phyloP scores from a whole-genome alignment of 2,888 invertebrate genomes.

The Anoncus sp. region DNA sequence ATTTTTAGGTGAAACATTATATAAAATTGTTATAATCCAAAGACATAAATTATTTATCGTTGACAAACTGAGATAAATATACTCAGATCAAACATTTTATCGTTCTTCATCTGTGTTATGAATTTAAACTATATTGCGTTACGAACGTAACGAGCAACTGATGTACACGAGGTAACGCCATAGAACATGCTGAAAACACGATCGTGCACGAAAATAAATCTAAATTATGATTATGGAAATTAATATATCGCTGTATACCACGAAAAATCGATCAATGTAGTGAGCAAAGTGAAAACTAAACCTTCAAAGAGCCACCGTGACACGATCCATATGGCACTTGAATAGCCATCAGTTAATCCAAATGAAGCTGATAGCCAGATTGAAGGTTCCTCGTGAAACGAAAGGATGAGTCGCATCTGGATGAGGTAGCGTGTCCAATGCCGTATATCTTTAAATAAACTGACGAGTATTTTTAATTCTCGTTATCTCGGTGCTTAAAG shows the following conservation, averaged over 20 bases:
- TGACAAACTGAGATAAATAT: slow-evolving; percentile 24
- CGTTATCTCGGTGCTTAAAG: slow-evolving; percentile 62
- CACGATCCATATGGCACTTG: slow-evolving; percentile 43
- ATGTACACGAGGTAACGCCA: slow-evolving; percentile 13
- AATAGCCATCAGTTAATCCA: slow-evolving; percentile 8
- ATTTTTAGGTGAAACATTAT: slow-evolving; percentile 35
- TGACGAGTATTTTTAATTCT: slow-evolving; percentile 64
- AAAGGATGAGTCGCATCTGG: slow-evolving; percentile 51
- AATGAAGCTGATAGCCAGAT: slow-evolving; percentile 18
- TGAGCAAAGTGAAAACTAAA: background rate
- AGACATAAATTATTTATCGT: slow-evolving; percentile 41
- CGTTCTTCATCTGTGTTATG: slow-evolving; percentile 8
- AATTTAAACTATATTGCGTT: slow-evolving; percentile 3
- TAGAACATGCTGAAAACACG: background rate
- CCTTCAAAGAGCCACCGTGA: background rate
- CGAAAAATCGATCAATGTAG: background rate
- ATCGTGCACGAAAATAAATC: background rate
- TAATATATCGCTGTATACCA: background rate
- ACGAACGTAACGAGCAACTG: background rate
- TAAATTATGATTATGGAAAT: slow-evolving; percentile 6
- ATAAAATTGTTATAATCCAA: slow-evolving; percentile 51
- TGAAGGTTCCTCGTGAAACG: slow-evolving; percentile 32
- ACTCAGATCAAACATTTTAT: slow-evolving; percentile 12
- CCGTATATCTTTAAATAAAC: slow-evolving; percentile 61
- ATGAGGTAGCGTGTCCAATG: slow-evolving; percentile 22